These are phyloP conservation scores for Acanthopleura granulata DNA, from an alignment of 2,888 invertebrate genomes.

Conservation along the genomic window DNA sequence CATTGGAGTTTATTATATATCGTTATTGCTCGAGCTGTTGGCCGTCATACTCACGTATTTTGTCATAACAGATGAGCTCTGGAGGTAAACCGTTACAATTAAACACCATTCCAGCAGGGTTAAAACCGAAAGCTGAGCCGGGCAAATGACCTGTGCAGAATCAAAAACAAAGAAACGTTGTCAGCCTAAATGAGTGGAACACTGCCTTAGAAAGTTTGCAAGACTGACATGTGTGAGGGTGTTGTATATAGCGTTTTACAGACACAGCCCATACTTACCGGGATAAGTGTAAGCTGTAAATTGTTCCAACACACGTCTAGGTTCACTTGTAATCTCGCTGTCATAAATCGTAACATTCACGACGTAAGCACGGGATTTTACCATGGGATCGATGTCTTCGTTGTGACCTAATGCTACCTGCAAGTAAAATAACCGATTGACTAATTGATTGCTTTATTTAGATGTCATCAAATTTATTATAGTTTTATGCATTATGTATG, in stretches of 20 bases:
- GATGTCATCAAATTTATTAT: not conserved
- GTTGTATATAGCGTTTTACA: too few relatives aligned
- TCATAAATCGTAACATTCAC: constrained; percentile 26
- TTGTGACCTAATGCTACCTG: constrained; percentile 31
- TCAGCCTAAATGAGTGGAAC: not conserved
- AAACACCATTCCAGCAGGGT: constrained; percentile 36
- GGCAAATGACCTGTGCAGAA: constrained; percentile 37
- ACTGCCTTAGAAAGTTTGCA: not conserved
- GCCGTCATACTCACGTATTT: constrained; percentile 3
- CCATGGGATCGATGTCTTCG: constrained; percentile 41
- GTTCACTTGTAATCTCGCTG: constrained; percentile 23
- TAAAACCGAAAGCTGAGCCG: constrained; percentile 34
- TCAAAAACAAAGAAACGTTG: not conserved
- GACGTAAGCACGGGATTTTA: constrained; percentile 35
- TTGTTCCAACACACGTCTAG: constrained; percentile 26
- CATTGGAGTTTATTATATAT: too few relatives aligned
- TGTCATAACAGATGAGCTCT: not conserved
- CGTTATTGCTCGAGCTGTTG: too few relatives aligned
- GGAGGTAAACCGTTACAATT: constrained; percentile 40
- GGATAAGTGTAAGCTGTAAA: constrained; percentile 38
- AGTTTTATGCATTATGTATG: too few relatives aligned
- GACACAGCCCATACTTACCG: constrained; percentile 1
- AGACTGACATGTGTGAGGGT: too few relatives aligned
- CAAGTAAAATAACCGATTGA: not conserved
- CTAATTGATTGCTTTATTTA: not conserved